Evolutionary conservation across 1,140 invertebrate species (phyloP), one percentile per base, ranked within the genome.

Genomic region (Glossosoma conforme): DNA sequence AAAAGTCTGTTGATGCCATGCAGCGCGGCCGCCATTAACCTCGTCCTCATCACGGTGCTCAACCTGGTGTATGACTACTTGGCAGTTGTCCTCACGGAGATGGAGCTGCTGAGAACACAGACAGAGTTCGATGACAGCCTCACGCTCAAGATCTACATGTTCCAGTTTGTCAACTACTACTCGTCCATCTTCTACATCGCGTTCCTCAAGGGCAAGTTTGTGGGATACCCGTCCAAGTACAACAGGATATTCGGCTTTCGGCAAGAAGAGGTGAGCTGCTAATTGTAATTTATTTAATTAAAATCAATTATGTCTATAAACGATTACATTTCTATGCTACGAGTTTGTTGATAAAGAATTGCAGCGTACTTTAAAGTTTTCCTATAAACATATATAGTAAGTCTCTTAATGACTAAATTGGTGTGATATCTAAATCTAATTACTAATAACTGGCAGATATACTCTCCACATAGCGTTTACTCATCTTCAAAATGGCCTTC

Each of bases 81-180:
- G 21, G 77, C 78, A 0, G 58, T 75, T 9, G 70, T 65, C 56
- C 61, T 82, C 57, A 74, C 81, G 68, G 86, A 92, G 68, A 84
- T 88, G 78, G 87, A 92, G 67, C 82, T 88, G 72, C 86, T 89
- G 61, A 71, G 89, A 59, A 92, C 89, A 1, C 86, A 91, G 71
- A 85, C 84, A 17, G 86, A 92, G 63, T 91, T 87, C 65, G 89
- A 92, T 49, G 85, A 91, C 61, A 87, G 85, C 65, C 74, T 89
- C 15, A 87, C 86, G 1, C 80, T 92, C 60, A 92, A 91, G 76
- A 87, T 90, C 44, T 92, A 91, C 67, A 75, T 90, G 52, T 90
- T 92, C 63, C 87, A 91, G 68, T 92, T 92, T 68, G 82, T 91
- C 58, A 92, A 92, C 68, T 91, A 86, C 63, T 92, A 91, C 64